Percentiles rank a stretch among this genome's conserved stretches.
These are phyloP conservation scores for Hydrolagus affinis DNA, from an alignment of 2,113 vertebrate species.

Conservation along the genomic window DNA sequence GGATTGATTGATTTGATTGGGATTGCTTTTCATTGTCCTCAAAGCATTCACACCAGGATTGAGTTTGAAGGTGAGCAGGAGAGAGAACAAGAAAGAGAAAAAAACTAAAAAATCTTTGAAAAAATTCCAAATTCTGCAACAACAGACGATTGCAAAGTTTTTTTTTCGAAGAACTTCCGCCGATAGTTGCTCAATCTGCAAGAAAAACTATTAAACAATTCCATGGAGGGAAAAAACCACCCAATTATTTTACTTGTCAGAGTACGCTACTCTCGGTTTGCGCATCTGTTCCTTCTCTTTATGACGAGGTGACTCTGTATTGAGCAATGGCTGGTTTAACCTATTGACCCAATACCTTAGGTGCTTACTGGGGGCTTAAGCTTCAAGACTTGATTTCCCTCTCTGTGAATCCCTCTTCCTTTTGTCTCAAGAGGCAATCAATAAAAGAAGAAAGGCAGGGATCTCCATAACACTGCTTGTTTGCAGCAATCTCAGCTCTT, in stretches of 20 bases:
- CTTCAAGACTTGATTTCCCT: conserved; percentile 2
- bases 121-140: too few species aligned
- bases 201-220: background rate
- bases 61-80: too few species aligned
- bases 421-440: conserved; percentile 73
- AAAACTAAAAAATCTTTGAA: too few species aligned
- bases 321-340: background rate
- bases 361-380: background rate
- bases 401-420: conserved; percentile 53
- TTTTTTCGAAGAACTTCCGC: too few species aligned
- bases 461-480: conserved; percentile 83
- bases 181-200: background rate
- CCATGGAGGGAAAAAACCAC: too few species aligned
- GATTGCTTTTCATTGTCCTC: too few species aligned
- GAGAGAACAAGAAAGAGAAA: too few species aligned
- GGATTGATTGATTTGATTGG: too few species aligned
- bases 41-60: too few species aligned
- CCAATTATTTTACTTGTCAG: too few species aligned
- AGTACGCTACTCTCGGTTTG: background rate
- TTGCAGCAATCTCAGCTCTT: conserved; percentile 37
- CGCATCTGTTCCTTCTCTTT: background rate
- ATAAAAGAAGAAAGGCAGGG: conserved; percentile 92
- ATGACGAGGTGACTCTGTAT: background rate
- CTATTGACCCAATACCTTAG: background rate
- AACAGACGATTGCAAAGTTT: too few species aligned